Evolutionary conservation across 2,888 invertebrate species (phyloP).

Genomic region (Lasioglossum oenotherae): DNA sequence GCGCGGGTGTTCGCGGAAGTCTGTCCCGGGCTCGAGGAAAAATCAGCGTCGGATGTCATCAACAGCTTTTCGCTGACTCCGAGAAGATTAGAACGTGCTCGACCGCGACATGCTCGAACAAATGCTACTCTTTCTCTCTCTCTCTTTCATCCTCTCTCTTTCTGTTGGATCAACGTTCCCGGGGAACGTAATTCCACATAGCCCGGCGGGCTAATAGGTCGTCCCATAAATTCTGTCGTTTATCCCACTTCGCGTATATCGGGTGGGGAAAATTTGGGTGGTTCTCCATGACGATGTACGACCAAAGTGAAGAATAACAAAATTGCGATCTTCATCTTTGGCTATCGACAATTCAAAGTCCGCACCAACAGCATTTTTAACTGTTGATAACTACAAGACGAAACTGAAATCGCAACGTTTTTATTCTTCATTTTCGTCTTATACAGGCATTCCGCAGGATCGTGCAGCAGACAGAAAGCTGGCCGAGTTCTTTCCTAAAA

Average conservation of each 20-base stretch:
- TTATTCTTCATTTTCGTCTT: too few species aligned
- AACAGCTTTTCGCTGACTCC: constrained; percentile 18
- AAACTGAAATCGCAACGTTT: too few species aligned
- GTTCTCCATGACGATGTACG: too few species aligned
- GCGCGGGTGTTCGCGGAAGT: constrained; percentile 13
- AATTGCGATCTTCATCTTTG: too few species aligned
- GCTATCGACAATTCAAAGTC: too few species aligned
- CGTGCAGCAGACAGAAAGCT: background rate
- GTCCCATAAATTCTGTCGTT: background rate
- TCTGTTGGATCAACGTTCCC: background rate
- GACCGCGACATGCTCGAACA: constrained; percentile 24
- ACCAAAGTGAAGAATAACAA: too few species aligned
- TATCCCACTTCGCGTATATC: background rate
- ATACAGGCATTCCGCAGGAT: background rate
- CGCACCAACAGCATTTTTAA: too few species aligned
- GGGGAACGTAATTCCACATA: background rate
- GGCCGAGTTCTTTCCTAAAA: background rate
- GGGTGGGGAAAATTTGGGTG: too few species aligned
- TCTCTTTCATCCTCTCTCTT: background rate
- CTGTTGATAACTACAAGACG: too few species aligned
- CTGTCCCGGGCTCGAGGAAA: constrained; percentile 14
- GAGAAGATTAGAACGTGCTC: constrained; percentile 35
- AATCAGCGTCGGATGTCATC: constrained; percentile 27
- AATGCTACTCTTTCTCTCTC: constrained; percentile 1
- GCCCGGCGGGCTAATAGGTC: background rate